Evolutionary conservation across 2,888 invertebrate species (phyloP), one percentile per base, ranked within the genome.

Genomic region (Shargacucullia verbasci): DNA sequence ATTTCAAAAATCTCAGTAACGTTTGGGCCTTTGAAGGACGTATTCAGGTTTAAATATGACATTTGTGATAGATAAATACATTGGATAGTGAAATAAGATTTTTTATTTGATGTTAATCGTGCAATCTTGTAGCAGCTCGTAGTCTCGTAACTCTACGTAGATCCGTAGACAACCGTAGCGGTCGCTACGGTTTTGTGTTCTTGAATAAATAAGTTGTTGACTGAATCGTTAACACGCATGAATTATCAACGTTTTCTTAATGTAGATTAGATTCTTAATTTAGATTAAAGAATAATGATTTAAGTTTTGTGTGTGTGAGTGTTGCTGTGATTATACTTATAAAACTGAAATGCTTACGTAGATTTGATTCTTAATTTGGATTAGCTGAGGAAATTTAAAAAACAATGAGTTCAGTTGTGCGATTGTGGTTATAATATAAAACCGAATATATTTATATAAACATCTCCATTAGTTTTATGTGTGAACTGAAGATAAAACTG

Each of bases 1-100:
- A 73, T 73, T 70, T 62, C 49, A 62, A 43, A 59, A 59, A 54
- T 73, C 69, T 59, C 59, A 70, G 44, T 61, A 66, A 54, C 29
- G 25, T 37, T 47, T 29, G 15, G 15, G 27, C 8, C 11, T 11
- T n/a, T 27, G 48, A 60, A 38, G 25, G 60, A 60, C 44, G 34
- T 20, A 60, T 29, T 20, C 29, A 13, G 45, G 48, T 64, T 46
- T 34, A 48, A 64, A 27, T 54, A 13, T 38, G 27, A 40, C 13
- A 20, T 33, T n/a, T 29, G 34, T 12, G 25, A 11, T 34, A 66
- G 44, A 47, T 39, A 58, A 59, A 47, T 35, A 45, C 14, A 10
- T 43, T 39, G 27, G 25, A 20, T 25, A 8, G 25, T 34, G 53
- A 34, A 53, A 37, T 29, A 41, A 41, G 20, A 7, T 34, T 46